Base-by-base conservation (phyloP, 2,113 vertebrate species). In the Gallinago media region DNA sequence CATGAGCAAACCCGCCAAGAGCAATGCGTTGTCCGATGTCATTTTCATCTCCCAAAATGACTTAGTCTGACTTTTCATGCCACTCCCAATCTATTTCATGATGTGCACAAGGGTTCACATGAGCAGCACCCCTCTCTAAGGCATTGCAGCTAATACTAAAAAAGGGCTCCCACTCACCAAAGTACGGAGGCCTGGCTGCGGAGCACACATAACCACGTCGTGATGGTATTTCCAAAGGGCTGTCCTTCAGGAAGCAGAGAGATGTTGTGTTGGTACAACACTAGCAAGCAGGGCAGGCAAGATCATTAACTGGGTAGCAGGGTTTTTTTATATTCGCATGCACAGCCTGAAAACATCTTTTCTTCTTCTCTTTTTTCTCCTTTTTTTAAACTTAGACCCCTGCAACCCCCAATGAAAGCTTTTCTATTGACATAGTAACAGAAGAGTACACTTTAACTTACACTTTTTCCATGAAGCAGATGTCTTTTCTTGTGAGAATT, bases 401-500 rank as follows among this genome's bases (percentile, higher is more conserved):
- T 96, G 36, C 25, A 96, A 34, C 76, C 89, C 92, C 65, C 87
- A 66, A 70, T 83, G 74, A 96, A 86, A 94, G 73, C 22, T 76
- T 96, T 96, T 95, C 90, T 91, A 95, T 68, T 96, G 95, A 96
- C 67, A 92, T n/a, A 89, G 44, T 82, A 97, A 95, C 88, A 94
- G 78, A 93, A 94, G 71, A 96, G 77, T 94, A 96, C 65, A 95
- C 97, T 98, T 97, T 89, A 97, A 86, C 83, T 97, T 94, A 82
- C 89, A 94, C 79, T 80, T 96, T 92, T 95, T 95, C 87, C 47
- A 91, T 23, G 67, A 97, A 95, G 97, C 96, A 97, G 95, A 97
- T 96, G 96, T 92, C 97, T 98, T 97, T 96, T 95, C 97, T 97
- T 97, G 91, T 82, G 96, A 98, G 96, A 97, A 97, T 12, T 96